Evolutionary conservation across 2,113 vertebrate species (phyloP).

Genomic region (Rhynchomys soricoides): DNA sequence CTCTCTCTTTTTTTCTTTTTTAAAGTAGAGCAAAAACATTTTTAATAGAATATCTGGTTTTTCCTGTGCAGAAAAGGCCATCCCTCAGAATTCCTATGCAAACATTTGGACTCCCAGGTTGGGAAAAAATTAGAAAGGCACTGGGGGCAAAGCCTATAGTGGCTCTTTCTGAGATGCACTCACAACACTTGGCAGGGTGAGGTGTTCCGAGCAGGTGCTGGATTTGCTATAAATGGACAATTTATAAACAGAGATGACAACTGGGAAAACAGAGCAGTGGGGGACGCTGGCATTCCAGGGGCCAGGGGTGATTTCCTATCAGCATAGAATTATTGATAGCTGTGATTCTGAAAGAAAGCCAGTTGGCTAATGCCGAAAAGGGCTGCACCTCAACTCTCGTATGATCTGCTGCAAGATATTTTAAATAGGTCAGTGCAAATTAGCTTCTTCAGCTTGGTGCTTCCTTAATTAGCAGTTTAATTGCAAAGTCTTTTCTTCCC

Average conservation of each 20-base stretch:
- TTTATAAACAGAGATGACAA: constrained; percentile 90
- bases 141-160: not conserved
- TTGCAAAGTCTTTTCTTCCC: constrained; percentile 41
- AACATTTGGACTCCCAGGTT: constrained; percentile 32
- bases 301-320: constrained; percentile 72
- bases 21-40: constrained; percentile 51
- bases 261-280: constrained; percentile 87
- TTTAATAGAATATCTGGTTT: constrained; percentile 26
- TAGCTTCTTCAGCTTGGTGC: constrained; percentile 9
- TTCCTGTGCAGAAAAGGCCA: constrained; percentile 22
- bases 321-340: constrained; percentile 62
- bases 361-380: constrained; percentile 61
- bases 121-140: constrained; percentile 64
- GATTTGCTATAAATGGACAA: constrained; percentile 89
- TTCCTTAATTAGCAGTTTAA: constrained; percentile 50
- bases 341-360: constrained; percentile 54
- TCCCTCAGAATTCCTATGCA: constrained; percentile 69
- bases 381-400: constrained; percentile 23
- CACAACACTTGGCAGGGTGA: constrained; percentile 84
- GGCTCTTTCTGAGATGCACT: constrained; percentile 63
- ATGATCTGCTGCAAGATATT: constrained; percentile 27
- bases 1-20: not conserved
- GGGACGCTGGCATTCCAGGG: constrained; percentile 82
- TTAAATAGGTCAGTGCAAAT: constrained; percentile 60
- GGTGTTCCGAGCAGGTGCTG: constrained; percentile 87